Evolutionary conservation across 2,888 invertebrate genomes (phyloP), one percentile per base, ranked within the genome.

Genomic region (Anagyrus pseudococci): DNA sequence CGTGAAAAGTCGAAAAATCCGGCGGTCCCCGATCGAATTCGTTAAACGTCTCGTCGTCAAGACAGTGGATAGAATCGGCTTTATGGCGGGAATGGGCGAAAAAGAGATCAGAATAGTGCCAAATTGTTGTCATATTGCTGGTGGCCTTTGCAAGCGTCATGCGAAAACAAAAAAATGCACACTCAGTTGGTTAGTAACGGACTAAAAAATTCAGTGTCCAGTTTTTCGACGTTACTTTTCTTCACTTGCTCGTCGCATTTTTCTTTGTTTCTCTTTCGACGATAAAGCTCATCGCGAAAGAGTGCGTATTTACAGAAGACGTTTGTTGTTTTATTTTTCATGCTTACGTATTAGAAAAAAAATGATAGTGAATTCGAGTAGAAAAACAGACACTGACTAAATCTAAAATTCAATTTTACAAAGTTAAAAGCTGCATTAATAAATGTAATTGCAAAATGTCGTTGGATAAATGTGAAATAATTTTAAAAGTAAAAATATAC

Each of bases 1-100:
- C 92, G 81, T 81, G 82, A 72, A 84, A 83, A 69, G 82, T 82
- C 68, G 76, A 75, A 70, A 78, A 78, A 69, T 80, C 75, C 26
- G 73, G 69, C 25, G 26, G 15, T 6, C 13, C 23, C 8, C 17
- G 47, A 40, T n/a, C 19, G 17, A 57, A 20, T 46, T 73, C 69
- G 50, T 68, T 67, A 54, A 67, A 59, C 19, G 56, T 68, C 47
- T 70, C 59, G 60, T 72, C 46, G 26, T 71, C 61, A 55, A 64
- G 43, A 67, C 72, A 69, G 56, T 63, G 58, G 55, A 64, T 55
- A 58, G 50, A 22, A 15, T 8, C 40, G 52, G 23, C 13, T 17
- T 20, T 19, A 25, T 40, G 40, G 20, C 25, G 23, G 19, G 65
- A 64, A 62, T 61, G 58, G 46, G 61, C 41, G 59, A 50, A 57